Percentiles rank a stretch among this genome's conserved stretches.
Conservation (phyloP, 2,888 invertebrate species). For the Harmothoe impar region DNA sequence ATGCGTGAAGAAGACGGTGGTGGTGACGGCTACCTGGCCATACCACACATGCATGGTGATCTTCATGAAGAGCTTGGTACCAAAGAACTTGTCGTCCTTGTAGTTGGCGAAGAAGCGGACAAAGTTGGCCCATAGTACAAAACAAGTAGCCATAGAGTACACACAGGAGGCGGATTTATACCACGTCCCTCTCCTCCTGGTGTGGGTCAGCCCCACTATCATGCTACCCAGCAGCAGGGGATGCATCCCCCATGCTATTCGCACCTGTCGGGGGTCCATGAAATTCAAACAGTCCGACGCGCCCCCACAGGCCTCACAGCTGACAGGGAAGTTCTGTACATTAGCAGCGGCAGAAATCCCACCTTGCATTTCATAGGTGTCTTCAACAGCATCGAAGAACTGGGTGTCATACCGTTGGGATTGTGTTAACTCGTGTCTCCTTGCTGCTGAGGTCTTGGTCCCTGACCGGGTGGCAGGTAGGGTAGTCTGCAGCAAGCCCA, state of each 20-base stretch:
- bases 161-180: conserved; percentile 1
- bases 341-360: neutral
- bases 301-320: conserved; percentile 32
- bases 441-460: neutral
- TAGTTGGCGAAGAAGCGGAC: conserved; percentile 62
- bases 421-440: neutral
- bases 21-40: conserved; percentile 60
- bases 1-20: conserved; percentile 48
- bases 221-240: conserved; percentile 7
- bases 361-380: conserved; percentile 27
- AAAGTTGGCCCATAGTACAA: conserved; percentile 58
- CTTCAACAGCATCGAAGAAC: conserved; percentile 40
- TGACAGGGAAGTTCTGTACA: neutral
- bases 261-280: conserved; percentile 21
- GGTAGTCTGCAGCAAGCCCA: neutral
- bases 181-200: neutral
- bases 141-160: conserved; percentile 2
- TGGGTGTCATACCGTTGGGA: neutral
- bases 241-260: neutral
- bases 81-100: conserved; percentile 55
- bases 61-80: conserved; percentile 62
- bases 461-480: neutral
- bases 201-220: conserved; percentile 29
- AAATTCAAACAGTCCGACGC: conserved; percentile 38
- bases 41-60: conserved; percentile 64